Evolutionary conservation across 2,797 vertebrate genomes (phyloP).

Genomic region (Sebastes elongatus): DNA sequence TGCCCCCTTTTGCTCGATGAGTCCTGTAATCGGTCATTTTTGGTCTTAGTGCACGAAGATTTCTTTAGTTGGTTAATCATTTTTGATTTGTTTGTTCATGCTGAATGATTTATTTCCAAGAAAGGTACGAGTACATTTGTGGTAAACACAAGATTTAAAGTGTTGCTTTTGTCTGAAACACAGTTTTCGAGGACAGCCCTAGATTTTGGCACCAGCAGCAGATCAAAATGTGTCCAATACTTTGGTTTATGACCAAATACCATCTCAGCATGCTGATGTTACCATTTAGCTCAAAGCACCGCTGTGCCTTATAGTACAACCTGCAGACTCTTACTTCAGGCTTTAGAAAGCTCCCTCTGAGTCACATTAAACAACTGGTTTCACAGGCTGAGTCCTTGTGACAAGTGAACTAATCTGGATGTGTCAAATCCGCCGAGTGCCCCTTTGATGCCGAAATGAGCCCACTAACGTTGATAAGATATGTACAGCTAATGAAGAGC

Average conservation of each 20-base stretch:
- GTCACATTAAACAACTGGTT: slow-evolving; percentile 21
- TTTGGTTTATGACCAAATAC: background rate
- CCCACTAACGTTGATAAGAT: slow-evolving; percentile 22
- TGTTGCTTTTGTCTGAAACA: too few species aligned
- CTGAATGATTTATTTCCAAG: too few species aligned
- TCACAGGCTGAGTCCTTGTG: background rate
- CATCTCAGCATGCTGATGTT: background rate
- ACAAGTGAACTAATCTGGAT: slow-evolving; percentile 25
- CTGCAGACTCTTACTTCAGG: background rate
- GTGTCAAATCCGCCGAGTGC: slow-evolving; percentile 13
- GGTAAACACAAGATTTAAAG: too few species aligned
- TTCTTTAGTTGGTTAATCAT: too few species aligned
- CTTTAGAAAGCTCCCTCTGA: background rate
- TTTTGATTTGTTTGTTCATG: too few species aligned
- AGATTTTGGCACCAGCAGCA: background rate
- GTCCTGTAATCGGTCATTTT: too few species aligned
- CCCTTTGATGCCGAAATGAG: slow-evolving; percentile 44
- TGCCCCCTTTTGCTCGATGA: accelerated
- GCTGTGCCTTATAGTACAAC: background rate
- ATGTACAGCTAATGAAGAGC: slow-evolving; percentile 51
- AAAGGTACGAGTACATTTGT: accelerated
- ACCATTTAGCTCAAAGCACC: background rate
- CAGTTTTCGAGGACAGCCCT: too few species aligned
- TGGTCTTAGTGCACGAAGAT: too few species aligned
- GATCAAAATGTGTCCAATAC: background rate